phyloP scores from a whole-genome alignment of 2,888 invertebrate species.

The Cosmopolites sordidus region DNA sequence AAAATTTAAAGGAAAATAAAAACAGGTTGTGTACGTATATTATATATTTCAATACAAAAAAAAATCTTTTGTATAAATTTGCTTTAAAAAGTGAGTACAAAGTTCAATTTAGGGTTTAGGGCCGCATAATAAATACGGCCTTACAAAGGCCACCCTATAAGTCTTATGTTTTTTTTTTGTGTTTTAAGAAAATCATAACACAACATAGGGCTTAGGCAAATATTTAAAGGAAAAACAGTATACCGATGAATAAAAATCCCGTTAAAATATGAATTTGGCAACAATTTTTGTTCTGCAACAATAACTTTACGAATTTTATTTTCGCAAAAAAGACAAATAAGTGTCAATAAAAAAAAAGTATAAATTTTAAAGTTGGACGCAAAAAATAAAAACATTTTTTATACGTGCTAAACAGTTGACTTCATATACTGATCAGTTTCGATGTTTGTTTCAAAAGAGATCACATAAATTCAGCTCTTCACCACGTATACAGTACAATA shows the following conservation, averaged over 20 bases:
- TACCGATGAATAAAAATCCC: not conserved
- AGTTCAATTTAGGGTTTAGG: slow-evolving; percentile 26
- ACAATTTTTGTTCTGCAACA: not conserved
- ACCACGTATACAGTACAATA: too few relatives aligned
- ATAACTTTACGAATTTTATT: too few relatives aligned
- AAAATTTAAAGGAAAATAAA: too few relatives aligned
- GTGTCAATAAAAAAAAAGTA: too few relatives aligned
- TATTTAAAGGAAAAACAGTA: not conserved
- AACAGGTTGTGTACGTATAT: slow-evolving; percentile 11
- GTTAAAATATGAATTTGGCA: not conserved
- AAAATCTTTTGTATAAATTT: slow-evolving; percentile 45
- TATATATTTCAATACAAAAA: slow-evolving; percentile 34
- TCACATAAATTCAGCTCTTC: too few relatives aligned
- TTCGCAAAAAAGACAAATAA: too few relatives aligned
- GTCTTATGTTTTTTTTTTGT: slow-evolving; percentile 36
- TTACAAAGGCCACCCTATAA: slow-evolving; percentile 46
- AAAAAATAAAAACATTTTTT: too few relatives aligned
- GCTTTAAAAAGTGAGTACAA: slow-evolving; percentile 37
- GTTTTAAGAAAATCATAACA: slow-evolving; percentile 14
- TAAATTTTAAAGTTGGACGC: too few relatives aligned
- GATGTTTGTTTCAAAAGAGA: too few relatives aligned
- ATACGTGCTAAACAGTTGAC: too few relatives aligned
- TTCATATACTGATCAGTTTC: too few relatives aligned
- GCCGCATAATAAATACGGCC: slow-evolving; percentile 36
- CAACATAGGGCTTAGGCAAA: slow-evolving; percentile 19